Conservation (phyloP, 2,888 invertebrate genomes). For the Leistus spinibarbis region DNA sequence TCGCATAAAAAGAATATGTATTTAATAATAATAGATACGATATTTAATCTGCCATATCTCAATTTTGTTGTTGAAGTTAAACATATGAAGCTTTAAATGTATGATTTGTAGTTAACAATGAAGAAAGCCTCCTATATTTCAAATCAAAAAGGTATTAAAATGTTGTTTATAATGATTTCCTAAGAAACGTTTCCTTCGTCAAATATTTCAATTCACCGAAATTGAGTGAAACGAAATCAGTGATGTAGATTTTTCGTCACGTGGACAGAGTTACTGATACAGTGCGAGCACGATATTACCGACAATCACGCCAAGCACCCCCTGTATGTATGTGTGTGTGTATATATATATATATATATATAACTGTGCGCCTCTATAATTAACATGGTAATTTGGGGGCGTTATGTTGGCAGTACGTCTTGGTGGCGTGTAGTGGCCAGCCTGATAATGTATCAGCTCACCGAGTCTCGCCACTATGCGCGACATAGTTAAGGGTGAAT, state of each 20-base stretch:
- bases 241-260: not conserved
- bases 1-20: too few species aligned
- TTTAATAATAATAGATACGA: too few species aligned
- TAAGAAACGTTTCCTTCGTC: too few species aligned
- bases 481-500: constrained; percentile 43
- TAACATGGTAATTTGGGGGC: constrained; percentile 60
- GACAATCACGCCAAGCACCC: constrained; percentile 26
- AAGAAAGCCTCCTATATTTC: too few species aligned
- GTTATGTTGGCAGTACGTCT: constrained; percentile 57
- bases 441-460: constrained; percentile 47
- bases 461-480: constrained; percentile 11
- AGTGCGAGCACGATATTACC: constrained; percentile 26
- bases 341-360: not conserved
- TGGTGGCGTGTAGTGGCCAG: constrained; percentile 58
- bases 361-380: constrained; percentile 50
- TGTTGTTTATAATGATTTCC: too few species aligned
- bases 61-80: too few species aligned
- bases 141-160: too few species aligned
- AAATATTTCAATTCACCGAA: not conserved
- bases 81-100: too few species aligned
- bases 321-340: not conserved
- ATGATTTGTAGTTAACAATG: too few species aligned
- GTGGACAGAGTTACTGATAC: not conserved
- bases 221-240: not conserved
- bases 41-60: too few species aligned